Percentiles rank a stretch among this genome's conserved stretches.
Evolutionary conservation across 1,140 invertebrate genomes (phyloP).

Genomic region (Telenomus remus): DNA sequence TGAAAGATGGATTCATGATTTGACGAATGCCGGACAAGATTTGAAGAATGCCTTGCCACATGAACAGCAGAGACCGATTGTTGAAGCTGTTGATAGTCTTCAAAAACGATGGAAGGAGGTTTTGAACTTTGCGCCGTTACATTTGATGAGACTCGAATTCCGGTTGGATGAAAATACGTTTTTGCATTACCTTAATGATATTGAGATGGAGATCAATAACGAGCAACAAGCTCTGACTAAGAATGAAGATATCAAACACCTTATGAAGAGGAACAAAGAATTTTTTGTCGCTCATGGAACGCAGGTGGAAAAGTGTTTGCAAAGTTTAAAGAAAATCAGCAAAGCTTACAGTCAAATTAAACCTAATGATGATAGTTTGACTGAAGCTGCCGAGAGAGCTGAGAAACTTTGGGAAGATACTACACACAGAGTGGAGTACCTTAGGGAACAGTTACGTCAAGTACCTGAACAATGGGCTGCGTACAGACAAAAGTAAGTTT

Average conservation of each 20-base stretch:
- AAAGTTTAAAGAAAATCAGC: conserved; percentile 84
- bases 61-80: conserved; percentile 81
- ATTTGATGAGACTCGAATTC: conserved; percentile 93
- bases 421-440: conserved; percentile 81
- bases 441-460: conserved; percentile 86
- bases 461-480: conserved; percentile 93
- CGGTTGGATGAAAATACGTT: conserved; percentile 89
- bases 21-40: conserved; percentile 87
- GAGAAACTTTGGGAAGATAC: conserved; percentile 85
- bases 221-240: conserved; percentile 90
- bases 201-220: conserved; percentile 90
- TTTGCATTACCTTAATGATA: conserved; percentile 88
- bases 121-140: conserved; percentile 85
- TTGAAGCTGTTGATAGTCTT: conserved; percentile 82
- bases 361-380: conserved; percentile 79
- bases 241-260: conserved; percentile 87
- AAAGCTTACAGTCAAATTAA: conserved; percentile 80
- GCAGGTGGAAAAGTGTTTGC: conserved; percentile 84
- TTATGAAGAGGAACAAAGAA: conserved; percentile 85
- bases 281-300: conserved; percentile 84
- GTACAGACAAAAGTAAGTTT: conserved; percentile 84
- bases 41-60: conserved; percentile 82
- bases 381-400: conserved; percentile 81
- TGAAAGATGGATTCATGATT: conserved; percentile 87
- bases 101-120: conserved; percentile 88